Evolutionary conservation across 2,113 vertebrate genomes (phyloP), one percentile per base, ranked within the genome.

Genomic region (Tragelaphus buxtoni): DNA sequence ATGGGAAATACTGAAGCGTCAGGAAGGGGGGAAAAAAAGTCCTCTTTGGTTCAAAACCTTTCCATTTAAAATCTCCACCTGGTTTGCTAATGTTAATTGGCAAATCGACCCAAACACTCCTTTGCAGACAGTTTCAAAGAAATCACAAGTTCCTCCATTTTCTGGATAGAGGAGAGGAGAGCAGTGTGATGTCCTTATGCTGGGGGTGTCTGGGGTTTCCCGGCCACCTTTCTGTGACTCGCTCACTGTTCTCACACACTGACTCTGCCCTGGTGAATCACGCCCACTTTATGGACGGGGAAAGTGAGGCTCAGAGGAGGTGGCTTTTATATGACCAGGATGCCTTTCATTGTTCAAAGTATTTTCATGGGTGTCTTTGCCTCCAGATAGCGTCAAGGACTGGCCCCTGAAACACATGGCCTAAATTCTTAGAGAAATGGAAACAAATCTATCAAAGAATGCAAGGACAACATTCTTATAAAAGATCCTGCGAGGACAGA

Each of bases 401-500:
- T 83, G 49, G 74, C 4, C 88, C 45, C 4, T 32, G 83, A 90
- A 81, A 69, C 56, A 56, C 26, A 83, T 45, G 61, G 60, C 56
- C 89, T 77, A 11, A 26, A 28, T 30, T 94, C 95, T 86, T 4
- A 47, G 93, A 94, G 77, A 86, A 92, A 69, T 30, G 84, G 81
- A 61, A 93, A 83, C 95, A 91, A 60, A 42, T 80, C 91, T 95
- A 83, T 90, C 87, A 91, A 76, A 80, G 96, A 94, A 96, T 65
- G 90, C 91, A 94, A 97, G 96, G 96, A 86, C 87, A 84, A 9
- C 45, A 76, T 90, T 82, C 69, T 83, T 88, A 60, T 53, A 49
- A 69, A 53, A 42, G 84, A 88, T 17, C 4, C 58, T 28, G 0
- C 0, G 18, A 95, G 94, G 61, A 94, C 97, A 92, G 76, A 63